Base-by-base conservation (phyloP, 2,888 invertebrate genomes). In the Beris chalybata region DNA sequence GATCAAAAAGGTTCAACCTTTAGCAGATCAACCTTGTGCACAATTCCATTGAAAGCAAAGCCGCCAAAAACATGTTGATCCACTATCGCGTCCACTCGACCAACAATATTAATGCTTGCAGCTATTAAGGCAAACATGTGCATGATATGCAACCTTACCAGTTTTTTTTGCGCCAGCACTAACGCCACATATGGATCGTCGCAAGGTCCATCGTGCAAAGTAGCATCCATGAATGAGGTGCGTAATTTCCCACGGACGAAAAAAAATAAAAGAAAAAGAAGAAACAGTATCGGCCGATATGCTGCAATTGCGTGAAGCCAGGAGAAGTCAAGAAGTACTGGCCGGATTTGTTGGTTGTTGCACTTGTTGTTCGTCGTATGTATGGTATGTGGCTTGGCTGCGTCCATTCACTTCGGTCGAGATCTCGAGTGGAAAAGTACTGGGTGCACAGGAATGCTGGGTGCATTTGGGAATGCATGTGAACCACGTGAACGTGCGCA, bases 401-500 rank as follows among this genome's bases (percentile, higher is more conserved):
- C 32, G 50, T 32, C 32, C 32, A 59, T 59, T 59, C 50, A 59
- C 48, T n/a, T 5, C 45, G 57, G 5, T 5, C 12, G 38, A 12
- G 22, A 32, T 32, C 50, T 15, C 50, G 32, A 59, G 59, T 59
- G 59, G 59, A 59, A 59, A 59, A 59, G 59, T 59, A 59, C 59
- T 59, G 59, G 59, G 59, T 59, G 50, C 48, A 32, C 50, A 59
- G 59, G 50, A 59, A 59, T 59, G 59, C 59, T 13, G 59, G 59
- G 48, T 59, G 59, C 47, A 50, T 15, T 31, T 30, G 15, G 48
- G 59, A 44, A 44, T 58, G 32, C 38, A 50, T 59, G 59, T 31
- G 31, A 48, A 59, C 59, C 59, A 59, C 59, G 59, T 50, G 59
- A 59, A 50, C 48, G 59, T 32, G 59, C 44, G 12, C 48, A 59